Percentiles rank a stretch among this genome's conserved stretches.
phyloP scores from a whole-genome alignment of 2,113 vertebrate genomes.

The Castor canadensis region DNA sequence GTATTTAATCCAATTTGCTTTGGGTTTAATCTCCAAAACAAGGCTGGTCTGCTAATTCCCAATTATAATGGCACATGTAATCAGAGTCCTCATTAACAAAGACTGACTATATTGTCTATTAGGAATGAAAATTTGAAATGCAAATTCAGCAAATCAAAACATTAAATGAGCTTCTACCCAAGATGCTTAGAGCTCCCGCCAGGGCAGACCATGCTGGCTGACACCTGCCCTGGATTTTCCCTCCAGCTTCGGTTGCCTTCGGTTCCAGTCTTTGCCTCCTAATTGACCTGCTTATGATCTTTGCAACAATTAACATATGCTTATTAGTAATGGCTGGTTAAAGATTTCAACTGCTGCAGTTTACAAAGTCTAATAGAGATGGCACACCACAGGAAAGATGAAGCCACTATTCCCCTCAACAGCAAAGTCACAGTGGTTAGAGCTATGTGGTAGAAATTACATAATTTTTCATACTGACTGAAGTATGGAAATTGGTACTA shows the following conservation, averaged over 20 bases:
- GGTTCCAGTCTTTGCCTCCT: conserved; percentile 92
- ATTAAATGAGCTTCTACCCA: conserved; percentile 89
- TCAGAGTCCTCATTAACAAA: conserved; percentile 92
- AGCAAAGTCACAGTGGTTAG: conserved; percentile 74
- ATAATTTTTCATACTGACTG: conserved; percentile 80
- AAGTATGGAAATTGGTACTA: conserved; percentile 76
- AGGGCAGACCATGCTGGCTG: conserved; percentile 85
- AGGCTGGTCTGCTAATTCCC: conserved; percentile 88
- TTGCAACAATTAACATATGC: conserved; percentile 97
- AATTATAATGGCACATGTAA: conserved; percentile 91
- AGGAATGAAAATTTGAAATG: conserved; percentile 91
- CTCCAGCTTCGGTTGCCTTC: conserved; percentile 91
- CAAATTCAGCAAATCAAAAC: conserved; percentile 92
- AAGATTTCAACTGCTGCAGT: conserved; percentile 89
- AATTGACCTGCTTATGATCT: conserved; percentile 98
- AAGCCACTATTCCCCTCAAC: conserved; percentile 79
- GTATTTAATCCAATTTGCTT: conserved; percentile 90
- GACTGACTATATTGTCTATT: conserved; percentile 90
- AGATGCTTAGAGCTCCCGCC: conserved; percentile 87
- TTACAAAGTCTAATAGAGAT: conserved; percentile 91
- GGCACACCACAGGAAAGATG: conserved; percentile 85
- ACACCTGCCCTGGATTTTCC: conserved; percentile 90
- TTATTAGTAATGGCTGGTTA: conserved; percentile 97
- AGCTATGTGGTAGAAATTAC: conserved; percentile 78
- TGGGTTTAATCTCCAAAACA: conserved; percentile 88